Conservation (phyloP, 2,797 vertebrate species). For the Catamblyrhynchus diadema region DNA sequence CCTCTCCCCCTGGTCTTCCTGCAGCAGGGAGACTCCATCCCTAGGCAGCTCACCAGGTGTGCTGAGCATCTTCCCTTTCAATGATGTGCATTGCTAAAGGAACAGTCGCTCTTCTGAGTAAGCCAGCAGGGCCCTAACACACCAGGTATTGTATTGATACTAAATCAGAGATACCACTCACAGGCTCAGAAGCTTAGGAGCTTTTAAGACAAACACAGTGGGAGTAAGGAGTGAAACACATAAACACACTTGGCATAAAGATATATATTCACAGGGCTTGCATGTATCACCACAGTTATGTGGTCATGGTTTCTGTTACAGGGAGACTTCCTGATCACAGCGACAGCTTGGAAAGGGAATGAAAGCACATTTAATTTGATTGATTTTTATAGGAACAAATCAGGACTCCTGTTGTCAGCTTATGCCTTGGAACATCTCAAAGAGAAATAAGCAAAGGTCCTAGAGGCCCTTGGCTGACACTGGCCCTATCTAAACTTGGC, state of each 20-base stretch:
- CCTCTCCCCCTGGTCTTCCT: neutral
- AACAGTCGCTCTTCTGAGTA: neutral
- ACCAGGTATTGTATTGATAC: neutral
- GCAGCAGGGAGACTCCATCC: neutral
- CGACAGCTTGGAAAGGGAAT: neutral
- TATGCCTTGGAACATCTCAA: neutral
- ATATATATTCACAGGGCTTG: neutral
- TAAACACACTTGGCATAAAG: neutral
- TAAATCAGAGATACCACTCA: neutral
- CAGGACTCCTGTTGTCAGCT: neutral
- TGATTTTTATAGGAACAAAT: conserved; percentile 22
- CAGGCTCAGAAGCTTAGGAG: neutral
- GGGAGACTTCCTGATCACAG: neutral
- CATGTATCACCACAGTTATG: neutral
- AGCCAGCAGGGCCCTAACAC: neutral
- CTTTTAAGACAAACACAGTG: neutral
- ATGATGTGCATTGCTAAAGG: neutral
- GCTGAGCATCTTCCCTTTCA: neutral
- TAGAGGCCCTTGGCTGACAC: conserved; percentile 21
- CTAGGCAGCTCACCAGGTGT: neutral
- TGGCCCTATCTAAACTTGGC: conserved; percentile 9
- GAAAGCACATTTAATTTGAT: neutral
- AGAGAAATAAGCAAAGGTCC: conserved; percentile 21
- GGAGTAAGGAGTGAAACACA: conserved; percentile 21
- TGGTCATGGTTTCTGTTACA: conserved; percentile 18